Percentiles rank a stretch among this genome's conserved stretches.
Conservation (phyloP, 2,113 vertebrate genomes). For the Odontesthes bonariensis region DNA sequence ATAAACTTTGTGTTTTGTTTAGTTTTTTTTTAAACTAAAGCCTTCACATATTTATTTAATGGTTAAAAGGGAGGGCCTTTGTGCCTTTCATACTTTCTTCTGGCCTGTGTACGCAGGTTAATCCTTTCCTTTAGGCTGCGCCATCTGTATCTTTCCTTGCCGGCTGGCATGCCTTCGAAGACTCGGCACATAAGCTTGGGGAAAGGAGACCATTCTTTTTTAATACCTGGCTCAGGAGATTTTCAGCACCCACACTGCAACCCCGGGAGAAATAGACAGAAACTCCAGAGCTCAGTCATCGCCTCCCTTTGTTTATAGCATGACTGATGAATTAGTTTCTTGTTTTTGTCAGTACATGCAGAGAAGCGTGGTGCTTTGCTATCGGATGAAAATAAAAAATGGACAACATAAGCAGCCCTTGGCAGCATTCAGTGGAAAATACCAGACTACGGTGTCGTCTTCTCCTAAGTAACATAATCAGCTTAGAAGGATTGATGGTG, state of each 20-base stretch:
- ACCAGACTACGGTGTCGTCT: slow-evolving; percentile 67
- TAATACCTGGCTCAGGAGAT: slow-evolving; percentile 47
- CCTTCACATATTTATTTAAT: slow-evolving; percentile 14
- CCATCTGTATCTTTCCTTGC: slow-evolving; percentile 53
- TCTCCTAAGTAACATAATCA: slow-evolving; percentile 77
- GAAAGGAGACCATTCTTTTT: slow-evolving; percentile 5
- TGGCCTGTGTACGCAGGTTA: slow-evolving; percentile 63
- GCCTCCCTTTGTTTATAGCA: slow-evolving; percentile 8
- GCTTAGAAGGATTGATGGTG: slow-evolving; percentile 66
- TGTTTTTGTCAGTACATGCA: background rate
- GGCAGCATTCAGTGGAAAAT: slow-evolving; percentile 68
- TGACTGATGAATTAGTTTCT: background rate
- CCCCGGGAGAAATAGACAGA: slow-evolving; percentile 26
- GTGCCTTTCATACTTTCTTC: slow-evolving; percentile 39
- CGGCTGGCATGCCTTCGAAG: slow-evolving; percentile 45
- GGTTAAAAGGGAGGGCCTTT: background rate
- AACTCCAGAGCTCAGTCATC: slow-evolving; percentile 16
- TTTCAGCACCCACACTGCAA: slow-evolving; percentile 28
- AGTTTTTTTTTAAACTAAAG: too few species aligned
- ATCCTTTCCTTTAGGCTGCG: slow-evolving; percentile 62
- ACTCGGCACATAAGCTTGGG: slow-evolving; percentile 1
- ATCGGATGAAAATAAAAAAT: slow-evolving; percentile 21
- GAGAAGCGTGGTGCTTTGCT: background rate
- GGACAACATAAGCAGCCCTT: slow-evolving; percentile 25
- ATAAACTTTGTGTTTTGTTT: too few species aligned